Evolutionary conservation across 1,140 invertebrate species (phyloP).

Genomic region (Drosophila malerkotliana): DNA sequence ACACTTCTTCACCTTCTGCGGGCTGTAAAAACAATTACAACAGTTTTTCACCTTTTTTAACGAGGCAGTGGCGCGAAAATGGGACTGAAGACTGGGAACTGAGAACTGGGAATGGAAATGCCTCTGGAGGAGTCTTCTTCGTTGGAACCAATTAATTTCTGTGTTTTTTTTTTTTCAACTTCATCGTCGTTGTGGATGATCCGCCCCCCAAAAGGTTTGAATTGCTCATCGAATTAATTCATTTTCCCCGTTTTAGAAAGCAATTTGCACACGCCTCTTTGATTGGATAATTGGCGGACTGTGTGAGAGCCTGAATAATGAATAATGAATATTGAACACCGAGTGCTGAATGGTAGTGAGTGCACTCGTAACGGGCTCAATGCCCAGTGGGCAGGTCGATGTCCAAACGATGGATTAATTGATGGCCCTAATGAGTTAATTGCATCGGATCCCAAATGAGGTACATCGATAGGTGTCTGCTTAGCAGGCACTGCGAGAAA

Average conservation of each 20-base stretch:
- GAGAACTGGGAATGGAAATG: constrained; percentile 28
- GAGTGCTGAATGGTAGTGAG: constrained; percentile 8
- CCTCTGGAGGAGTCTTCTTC: constrained; percentile 38
- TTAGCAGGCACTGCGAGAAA: background rate
- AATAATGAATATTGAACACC: constrained; percentile 15
- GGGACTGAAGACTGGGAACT: constrained; percentile 19
- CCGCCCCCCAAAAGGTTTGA: constrained; percentile 23
- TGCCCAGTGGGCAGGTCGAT: constrained; percentile 36
- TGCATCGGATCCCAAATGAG: background rate
- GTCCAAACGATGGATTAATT: constrained; percentile 31
- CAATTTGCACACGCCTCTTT: constrained; percentile 50
- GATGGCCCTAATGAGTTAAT: constrained; percentile 17
- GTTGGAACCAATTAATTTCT: constrained; percentile 48
- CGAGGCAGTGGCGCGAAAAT: constrained; percentile 25
- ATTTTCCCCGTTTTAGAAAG: constrained; percentile 20
- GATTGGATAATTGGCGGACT: constrained; percentile 55
- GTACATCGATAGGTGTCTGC: background rate
- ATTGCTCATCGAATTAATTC: constrained; percentile 45
- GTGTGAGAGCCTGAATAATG: constrained; percentile 2
- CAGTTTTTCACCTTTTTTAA: constrained; percentile 68
- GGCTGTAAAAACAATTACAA: constrained; percentile 77
- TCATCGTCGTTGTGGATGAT: background rate
- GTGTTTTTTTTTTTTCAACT: background rate
- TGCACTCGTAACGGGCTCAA: constrained; percentile 17
- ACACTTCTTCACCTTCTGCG: constrained; percentile 9